Base-by-base conservation (phyloP, 2,113 vertebrate genomes). In the Muscicapa adusta region DNA sequence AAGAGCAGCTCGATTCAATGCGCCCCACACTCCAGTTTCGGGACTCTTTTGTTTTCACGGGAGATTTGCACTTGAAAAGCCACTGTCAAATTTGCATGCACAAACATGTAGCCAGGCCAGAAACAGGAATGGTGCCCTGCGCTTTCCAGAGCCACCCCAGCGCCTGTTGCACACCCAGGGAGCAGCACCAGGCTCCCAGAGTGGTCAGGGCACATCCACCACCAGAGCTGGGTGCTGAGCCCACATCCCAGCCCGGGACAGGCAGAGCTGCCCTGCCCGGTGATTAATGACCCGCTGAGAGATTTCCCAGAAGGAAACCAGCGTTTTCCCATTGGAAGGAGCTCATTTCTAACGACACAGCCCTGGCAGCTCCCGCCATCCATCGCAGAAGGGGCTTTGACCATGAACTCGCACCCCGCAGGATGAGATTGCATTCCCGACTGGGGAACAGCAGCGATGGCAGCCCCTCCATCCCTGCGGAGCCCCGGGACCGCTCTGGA, bases 51-150 rank as follows among this genome's bases (percentile, higher is more conserved):
- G 90, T 93, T 90, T 90, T 19, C 67, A 2, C 67, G 2, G 50
- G 50, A 66, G 74, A 91, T 94, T 95, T 94, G 94, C 96, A 82
- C 95, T 95, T 91, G 91, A 95, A 95, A 94, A 97, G 96, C 71
- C 89, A 5, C 93, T 61, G 70, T 66, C 86, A 57, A 34, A 94
- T 93, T 82, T 85, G 93, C 92, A 88, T 89, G 91, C 34, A 3
- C 62, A 45, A 85, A 73, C 84, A 36, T 57, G 67, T 7, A 22
- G 10, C 1, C 34, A 13, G 66, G 24, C 89, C 75, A 56, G 94
- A 2, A 31, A 4, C 47, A 54, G 78, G 68, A 58, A 40, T 3
- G 66, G 63, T 93, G 74, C 87, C 81, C 66, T 63, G 43, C 25
- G 81, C 43, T 91, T 75, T 34, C 26, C 79, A 67, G 79, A 82